Evolutionary conservation across 2,888 invertebrate species (phyloP).

Genomic region (Cerceris ruficornis): DNA sequence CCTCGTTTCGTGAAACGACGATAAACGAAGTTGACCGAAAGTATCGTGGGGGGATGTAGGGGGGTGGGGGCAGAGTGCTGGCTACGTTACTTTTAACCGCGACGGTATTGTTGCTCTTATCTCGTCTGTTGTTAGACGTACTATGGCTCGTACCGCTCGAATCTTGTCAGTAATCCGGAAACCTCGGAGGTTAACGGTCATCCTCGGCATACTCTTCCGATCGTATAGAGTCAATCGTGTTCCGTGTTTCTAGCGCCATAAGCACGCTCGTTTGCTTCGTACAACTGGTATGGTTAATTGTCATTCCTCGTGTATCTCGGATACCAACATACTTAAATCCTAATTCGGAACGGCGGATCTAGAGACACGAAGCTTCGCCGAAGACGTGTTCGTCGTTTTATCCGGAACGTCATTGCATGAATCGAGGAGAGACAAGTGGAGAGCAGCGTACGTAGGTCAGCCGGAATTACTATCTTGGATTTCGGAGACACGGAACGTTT

Average conservation of each 20-base stretch:
- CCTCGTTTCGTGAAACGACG: too few relatives aligned
- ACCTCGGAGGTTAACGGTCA: conserved; percentile 55
- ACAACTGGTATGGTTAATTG: conserved; percentile 27
- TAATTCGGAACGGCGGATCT: background rate
- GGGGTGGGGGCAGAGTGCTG: background rate
- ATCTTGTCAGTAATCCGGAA: conserved; percentile 51
- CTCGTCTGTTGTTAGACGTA: conserved; percentile 17
- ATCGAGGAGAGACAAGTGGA: too few relatives aligned
- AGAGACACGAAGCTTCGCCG: background rate
- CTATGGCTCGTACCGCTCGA: conserved; percentile 18
- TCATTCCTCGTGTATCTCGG: conserved; percentile 5
- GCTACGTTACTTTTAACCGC: background rate
- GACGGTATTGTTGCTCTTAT: conserved; percentile 37
- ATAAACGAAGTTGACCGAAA: background rate
- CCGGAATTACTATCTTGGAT: too few relatives aligned
- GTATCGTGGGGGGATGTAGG: background rate
- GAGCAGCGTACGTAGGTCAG: too few relatives aligned
- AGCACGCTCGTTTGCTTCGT: conserved; percentile 7
- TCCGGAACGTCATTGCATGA: too few relatives aligned
- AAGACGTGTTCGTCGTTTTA: background rate
- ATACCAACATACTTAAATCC: background rate
- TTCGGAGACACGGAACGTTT: too few relatives aligned
- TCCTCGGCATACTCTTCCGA: conserved; percentile 22
- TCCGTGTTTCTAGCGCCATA: background rate
- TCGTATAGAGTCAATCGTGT: conserved; percentile 5